Base-by-base conservation (phyloP, 1,140 invertebrate genomes). In the Aricia agestis region DNA sequence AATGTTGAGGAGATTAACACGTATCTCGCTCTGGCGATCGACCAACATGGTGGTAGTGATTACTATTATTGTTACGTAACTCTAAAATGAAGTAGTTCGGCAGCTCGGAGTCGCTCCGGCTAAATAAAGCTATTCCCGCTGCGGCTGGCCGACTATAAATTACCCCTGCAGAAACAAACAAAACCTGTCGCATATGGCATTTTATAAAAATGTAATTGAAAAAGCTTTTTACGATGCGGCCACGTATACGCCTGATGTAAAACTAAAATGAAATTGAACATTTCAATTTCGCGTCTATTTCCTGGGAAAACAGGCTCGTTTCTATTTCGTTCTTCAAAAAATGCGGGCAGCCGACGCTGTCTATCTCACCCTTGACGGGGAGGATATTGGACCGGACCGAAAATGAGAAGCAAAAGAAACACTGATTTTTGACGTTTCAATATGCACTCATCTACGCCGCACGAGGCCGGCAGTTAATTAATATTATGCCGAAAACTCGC, bases 371-470 rank as follows among this genome's bases (percentile, higher is more conserved):
- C 85, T 81, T 89, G 89, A 91, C 87, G 81, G 82, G 82, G 74
- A 86, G 84, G 85, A 87, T 89, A 90, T 89, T 89, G 89, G 79
- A 88, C 83, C 75, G 81, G 81, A 81, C 84, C 86, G 80, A 87
- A 88, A 90, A 89, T 89, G 84, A 87, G 81, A 86, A 85, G 84
- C 74, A 89, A 91, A 91, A 91, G 88, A 86, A 89, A 91, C 84
- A 82, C 79, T 78, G 82, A 85, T 83, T 84, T 88, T 86, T 88
- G 89, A 91, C 89, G 76, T 89, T 90, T 85, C 87, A 89, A 90
- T 91, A 91, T 91, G 85, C 89, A 90, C 86, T 91, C 89, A 87
- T 86, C 87, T 82, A 72, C 76, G 75, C 71, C 78, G 75, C 77
- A 72, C 80, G 80, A 79, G 78, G 74, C 79, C 72, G 74, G 71